Percentiles rank a stretch among this genome's conserved stretches.
Evolutionary conservation across 2,113 vertebrate species (phyloP).

Genomic region (Dasyurus viverrinus): DNA sequence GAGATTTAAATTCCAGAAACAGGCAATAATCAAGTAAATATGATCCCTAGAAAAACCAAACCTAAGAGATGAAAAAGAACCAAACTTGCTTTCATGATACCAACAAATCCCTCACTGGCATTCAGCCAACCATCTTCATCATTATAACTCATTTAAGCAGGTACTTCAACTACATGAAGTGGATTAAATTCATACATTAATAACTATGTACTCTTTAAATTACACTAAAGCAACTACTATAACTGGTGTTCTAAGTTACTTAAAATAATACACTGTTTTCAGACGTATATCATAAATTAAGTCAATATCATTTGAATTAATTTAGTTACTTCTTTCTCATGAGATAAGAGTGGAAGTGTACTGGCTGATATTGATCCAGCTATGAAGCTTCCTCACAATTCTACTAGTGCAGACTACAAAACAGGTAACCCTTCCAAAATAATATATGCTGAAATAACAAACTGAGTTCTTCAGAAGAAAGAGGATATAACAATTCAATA

Average conservation of each 20-base stretch:
- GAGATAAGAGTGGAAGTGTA: not conserved
- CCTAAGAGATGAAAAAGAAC: constrained; percentile 37
- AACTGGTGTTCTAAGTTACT: not conserved
- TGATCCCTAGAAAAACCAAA: constrained; percentile 71
- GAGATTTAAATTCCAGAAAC: constrained; percentile 65
- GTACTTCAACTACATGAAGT: not conserved
- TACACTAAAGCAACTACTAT: not conserved
- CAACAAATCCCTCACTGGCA: constrained; percentile 26
- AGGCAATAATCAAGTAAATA: constrained; percentile 55
- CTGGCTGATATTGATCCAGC: not conserved
- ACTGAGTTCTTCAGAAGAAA: not conserved
- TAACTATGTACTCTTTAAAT: not conserved
- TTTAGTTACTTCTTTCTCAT: not conserved
- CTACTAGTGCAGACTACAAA: not conserved
- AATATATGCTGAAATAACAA: not conserved
- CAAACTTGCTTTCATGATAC: constrained; percentile 36
- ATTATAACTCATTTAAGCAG: constrained; percentile 29
- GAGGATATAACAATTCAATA: not conserved
- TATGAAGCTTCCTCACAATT: not conserved
- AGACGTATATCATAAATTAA: not conserved
- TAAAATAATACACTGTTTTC: not conserved
- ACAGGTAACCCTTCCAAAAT: not conserved
- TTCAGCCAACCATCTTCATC: constrained; percentile 8
- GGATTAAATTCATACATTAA: not conserved
- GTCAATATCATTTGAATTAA: not conserved